Base-by-base conservation (phyloP, 2,888 invertebrate species). In the Neoaliturus tenellus region DNA sequence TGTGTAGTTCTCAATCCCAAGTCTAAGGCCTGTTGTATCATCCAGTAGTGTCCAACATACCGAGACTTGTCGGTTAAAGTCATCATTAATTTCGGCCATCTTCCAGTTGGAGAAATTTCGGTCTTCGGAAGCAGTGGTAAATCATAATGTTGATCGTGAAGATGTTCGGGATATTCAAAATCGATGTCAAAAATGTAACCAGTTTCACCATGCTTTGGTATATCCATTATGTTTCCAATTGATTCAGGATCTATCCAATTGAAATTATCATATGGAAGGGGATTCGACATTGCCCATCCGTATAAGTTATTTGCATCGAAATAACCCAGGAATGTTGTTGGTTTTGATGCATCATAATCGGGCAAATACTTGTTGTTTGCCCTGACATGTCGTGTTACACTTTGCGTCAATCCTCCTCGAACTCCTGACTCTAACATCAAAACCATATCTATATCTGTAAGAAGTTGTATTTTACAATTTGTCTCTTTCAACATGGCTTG, bases 351-450 rank as follows among this genome's bases (percentile, higher is more conserved):
- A 71, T 84, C 81, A 67, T 82, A 86, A 14, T 83, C 31, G 6
- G 41, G 62, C 5, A 83, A 28, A 31, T 83, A 75, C 10, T 73
- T 81, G 28, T 83, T 80, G 33, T 85, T 82, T 17, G 80, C 82
- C 31, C 73, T 55, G n/a, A 80, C 81, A 71, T 81, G 39, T 48
- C 75, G 71, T n/a, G 69, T 78, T 12, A 55, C 67, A 48, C 80
- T 62, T 58, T 83, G 85, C 0, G 75, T 71, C 3, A 85, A 31
- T 31, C 85, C 85, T 0, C 84, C 83, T 23, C 83, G 73, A 35
- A 84, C 85, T 12, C 85, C 86, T 6, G 44, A 44, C 73, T 86
- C 85, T 14, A 86, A 39, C 67, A 86, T 69, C 2, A 85, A 78
- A 0, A 81, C 10, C 78, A 83, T 84, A 41, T 86, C 82, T n/a